Base-by-base conservation (phyloP, 2,113 vertebrate genomes). In the Myotis brandtii region DNA sequence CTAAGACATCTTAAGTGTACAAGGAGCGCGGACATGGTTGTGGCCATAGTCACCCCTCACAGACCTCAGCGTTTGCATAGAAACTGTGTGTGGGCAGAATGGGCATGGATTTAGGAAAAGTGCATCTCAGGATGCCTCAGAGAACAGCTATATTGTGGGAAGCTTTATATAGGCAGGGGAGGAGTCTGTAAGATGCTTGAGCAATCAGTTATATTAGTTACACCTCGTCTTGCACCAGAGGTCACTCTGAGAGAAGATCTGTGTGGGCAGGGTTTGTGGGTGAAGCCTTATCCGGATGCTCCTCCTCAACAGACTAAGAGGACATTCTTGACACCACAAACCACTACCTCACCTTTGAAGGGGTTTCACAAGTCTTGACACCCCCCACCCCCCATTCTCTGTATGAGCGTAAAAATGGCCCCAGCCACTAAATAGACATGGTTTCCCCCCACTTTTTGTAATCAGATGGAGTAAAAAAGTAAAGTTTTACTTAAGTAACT, bases 391-490 rank as follows among this genome's bases (percentile, higher is more conserved):
- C 10, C 5, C 27, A 59, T 46, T 23, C 37, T 70, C 27, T 70
- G 32, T 46, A 23, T 73, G 77, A 79, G 32, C 34, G 64, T 54
- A 21, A 89, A 67, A 54, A 30, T 50, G 48, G 46, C 37, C 50
- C 9, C 48, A 79, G 69, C 23, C 70, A 16, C 73, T 84, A 32
- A 46, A 56, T 54, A 84, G 54, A 50, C 50, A 11, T 32, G 13
- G 12, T n/a, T 32, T 5, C 9, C 20, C 27, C 32, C 50, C 18
- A 54, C 48, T 83, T 56, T 76, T 56, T 92, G 21, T 48, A 89
- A 92, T 34, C n/a, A 62, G 32, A 67, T 66, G 48, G 18, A 93
- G 75, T 96, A 40, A 75, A 96, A 79, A 86, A 34, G 18, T 79
- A 69, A 56, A 84, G 20, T 50, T 56, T 73, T 92, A 30, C 27